Evolutionary conservation across 1,140 invertebrate genomes (phyloP).

Genomic region (Monomorium pharaonis): DNA sequence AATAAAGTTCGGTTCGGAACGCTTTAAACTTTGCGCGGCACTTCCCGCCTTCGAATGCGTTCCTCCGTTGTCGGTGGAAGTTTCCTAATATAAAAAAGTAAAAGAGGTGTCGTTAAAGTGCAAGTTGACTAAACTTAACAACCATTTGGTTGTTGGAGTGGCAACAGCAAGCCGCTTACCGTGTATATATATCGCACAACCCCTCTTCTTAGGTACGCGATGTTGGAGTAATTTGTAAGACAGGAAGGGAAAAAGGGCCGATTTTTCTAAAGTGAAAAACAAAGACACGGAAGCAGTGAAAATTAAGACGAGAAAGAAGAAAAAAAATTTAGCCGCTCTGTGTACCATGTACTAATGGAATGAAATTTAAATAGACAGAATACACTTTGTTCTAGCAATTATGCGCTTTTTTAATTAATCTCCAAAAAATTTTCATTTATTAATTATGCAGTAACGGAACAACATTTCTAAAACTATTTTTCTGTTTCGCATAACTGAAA

Average conservation of each 20-base stretch:
- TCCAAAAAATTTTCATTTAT: constrained; percentile 10
- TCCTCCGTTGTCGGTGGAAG: constrained; percentile 3
- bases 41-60: constrained; percentile 9
- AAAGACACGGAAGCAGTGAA: background rate
- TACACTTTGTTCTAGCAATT: background rate
- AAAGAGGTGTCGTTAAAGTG: constrained; percentile 77
- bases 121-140: constrained; percentile 81
- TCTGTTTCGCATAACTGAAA: background rate
- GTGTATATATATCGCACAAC: constrained; percentile 78
- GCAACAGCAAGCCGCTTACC: constrained; percentile 76
- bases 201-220: constrained; percentile 51
- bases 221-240: constrained; percentile 5
- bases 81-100: constrained; percentile 61
- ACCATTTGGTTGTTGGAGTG: constrained; percentile 70
- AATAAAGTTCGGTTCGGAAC: constrained; percentile 26
- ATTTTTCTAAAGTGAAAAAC: constrained; percentile 13
- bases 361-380: constrained; percentile 2
- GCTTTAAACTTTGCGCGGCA: constrained; percentile 21
- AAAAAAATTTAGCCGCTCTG: background rate
- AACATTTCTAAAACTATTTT: background rate
- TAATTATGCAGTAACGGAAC: background rate
- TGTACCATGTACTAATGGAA: constrained; percentile 15
- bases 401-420: background rate
- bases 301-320: constrained; percentile 11
- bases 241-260: background rate